Percentiles rank a stretch among this genome's conserved stretches.
These are phyloP conservation scores for Scomber scombrus DNA, from an alignment of 2,113 vertebrate species.

Conservation along the genomic window DNA sequence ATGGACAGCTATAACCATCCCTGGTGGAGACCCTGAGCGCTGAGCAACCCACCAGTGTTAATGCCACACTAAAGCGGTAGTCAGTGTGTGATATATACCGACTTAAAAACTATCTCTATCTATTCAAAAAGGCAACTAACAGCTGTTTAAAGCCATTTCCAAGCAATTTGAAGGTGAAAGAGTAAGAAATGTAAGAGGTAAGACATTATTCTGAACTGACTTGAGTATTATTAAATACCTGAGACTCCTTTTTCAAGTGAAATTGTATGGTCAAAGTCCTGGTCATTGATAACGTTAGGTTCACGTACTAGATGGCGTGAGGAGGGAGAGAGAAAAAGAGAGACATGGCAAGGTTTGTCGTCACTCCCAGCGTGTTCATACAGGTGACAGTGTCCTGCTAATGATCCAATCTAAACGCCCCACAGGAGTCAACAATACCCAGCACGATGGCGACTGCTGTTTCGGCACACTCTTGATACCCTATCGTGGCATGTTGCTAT, in stretches of 20 bases:
- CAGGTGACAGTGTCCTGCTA: conserved; percentile 74
- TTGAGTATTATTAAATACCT: neutral
- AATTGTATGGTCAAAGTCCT: neutral
- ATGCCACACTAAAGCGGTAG: conserved; percentile 7
- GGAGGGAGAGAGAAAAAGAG: neutral
- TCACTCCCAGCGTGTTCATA: conserved; percentile 46
- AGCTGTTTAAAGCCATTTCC: neutral
- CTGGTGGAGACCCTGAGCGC: conserved; percentile 60
- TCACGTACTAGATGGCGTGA: neutral
- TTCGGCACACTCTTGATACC: conserved; percentile 8
- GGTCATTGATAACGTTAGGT: neutral
- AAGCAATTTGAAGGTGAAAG: neutral
- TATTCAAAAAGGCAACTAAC: neutral
- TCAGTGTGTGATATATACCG: conserved; percentile 8
- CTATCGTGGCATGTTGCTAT: neutral
- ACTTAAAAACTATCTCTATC: conserved; percentile 9
- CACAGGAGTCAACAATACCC: conserved; percentile 34
- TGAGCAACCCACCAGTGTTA: conserved; percentile 38
- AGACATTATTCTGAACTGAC: neutral
- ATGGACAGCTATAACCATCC: conserved; percentile 81
- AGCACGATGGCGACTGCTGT: conserved; percentile 16
- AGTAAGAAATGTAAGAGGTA: neutral
- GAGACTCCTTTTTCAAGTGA: neutral
- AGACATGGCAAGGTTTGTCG: conserved; percentile 22
- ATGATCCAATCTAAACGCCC: conserved; percentile 77